A percentile compares a stretch with the other conserved stretches of the same genome.
phyloP scores from a whole-genome alignment of 2,113 vertebrate genomes.

The Glaucomys volans region DNA sequence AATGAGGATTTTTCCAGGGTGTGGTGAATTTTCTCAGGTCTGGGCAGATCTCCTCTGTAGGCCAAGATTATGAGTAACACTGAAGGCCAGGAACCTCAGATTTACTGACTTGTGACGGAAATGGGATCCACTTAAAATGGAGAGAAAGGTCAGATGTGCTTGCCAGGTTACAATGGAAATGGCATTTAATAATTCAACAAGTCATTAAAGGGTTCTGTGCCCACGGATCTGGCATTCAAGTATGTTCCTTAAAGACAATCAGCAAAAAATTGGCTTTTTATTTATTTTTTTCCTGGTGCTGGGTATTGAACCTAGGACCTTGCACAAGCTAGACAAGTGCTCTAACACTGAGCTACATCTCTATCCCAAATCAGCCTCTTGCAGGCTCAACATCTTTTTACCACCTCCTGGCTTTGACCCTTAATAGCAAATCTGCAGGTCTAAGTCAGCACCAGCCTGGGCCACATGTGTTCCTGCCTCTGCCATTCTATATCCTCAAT shows the following conservation, averaged over 20 bases:
- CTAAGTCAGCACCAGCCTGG: not conserved
- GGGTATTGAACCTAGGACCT: not conserved
- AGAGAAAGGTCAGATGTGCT: conserved; percentile 64
- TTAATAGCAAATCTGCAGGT: not conserved
- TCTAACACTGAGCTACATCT: not conserved
- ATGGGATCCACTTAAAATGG: conserved; percentile 59
- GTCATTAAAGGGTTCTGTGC: conserved; percentile 56
- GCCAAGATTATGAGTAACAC: conserved; percentile 64
- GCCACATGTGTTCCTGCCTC: not conserved
- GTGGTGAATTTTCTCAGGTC: conserved; percentile 72
- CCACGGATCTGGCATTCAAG: conserved; percentile 53
- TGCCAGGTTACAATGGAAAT: conserved; percentile 63
- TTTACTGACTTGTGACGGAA: conserved; percentile 69
- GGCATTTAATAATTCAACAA: conserved; percentile 38
- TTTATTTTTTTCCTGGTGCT: not conserved
- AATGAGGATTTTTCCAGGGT: conserved; percentile 76
- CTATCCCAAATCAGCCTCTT: no score
- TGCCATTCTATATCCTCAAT: not conserved
- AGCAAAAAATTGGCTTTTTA: not conserved
- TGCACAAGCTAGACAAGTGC: not conserved
- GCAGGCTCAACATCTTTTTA: not conserved
- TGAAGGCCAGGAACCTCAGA: conserved; percentile 53
- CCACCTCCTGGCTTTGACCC: not conserved
- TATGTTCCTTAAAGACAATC: conserved; percentile 63
- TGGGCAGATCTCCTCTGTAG: conserved; percentile 37